These are phyloP conservation scores for Icerya purchasi DNA, from an alignment of 2,888 invertebrate genomes.

Conservation along the genomic window DNA sequence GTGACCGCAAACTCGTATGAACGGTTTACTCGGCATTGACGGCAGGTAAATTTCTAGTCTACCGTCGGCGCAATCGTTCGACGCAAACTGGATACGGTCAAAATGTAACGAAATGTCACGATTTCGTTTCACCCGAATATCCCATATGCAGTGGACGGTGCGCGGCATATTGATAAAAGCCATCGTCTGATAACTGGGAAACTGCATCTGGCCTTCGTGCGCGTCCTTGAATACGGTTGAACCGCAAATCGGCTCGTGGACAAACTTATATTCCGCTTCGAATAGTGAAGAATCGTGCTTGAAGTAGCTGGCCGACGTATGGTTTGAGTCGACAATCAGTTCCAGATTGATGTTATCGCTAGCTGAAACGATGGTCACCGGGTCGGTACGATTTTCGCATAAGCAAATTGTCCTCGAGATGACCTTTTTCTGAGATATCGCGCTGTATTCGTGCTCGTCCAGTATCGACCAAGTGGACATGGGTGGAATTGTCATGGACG, in stretches of 20 bases:
- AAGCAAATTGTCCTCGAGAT: slow-evolving; percentile 12
- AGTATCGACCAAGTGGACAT: too few species aligned
- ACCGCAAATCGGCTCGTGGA: slow-evolving; percentile 71
- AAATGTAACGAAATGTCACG: slow-evolving; percentile 71
- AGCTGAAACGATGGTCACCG: slow-evolving; percentile 39
- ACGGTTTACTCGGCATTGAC: slow-evolving; percentile 39
- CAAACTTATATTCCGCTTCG: slow-evolving; percentile 70
- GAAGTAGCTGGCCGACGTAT: slow-evolving; percentile 69
- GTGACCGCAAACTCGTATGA: slow-evolving; percentile 63
- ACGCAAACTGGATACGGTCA: slow-evolving; percentile 57
- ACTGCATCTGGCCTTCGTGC: slow-evolving; percentile 31
- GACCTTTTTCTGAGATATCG: slow-evolving; percentile 11
- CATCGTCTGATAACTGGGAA: slow-evolving; percentile 23
- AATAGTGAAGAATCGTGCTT: slow-evolving; percentile 65
- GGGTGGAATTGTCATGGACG: not conserved
- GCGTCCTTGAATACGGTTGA: slow-evolving; percentile 57
- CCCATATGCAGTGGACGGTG: slow-evolving; percentile 49
- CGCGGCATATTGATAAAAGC: slow-evolving; percentile 28
- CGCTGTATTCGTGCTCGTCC: slow-evolving; percentile 7
- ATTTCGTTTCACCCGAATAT: slow-evolving; percentile 56
- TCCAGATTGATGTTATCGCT: slow-evolving; percentile 63
- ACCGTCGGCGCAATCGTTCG: slow-evolving; percentile 66
- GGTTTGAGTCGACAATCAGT: slow-evolving; percentile 60
- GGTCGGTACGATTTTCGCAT: slow-evolving; percentile 3
- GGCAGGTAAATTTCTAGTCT: slow-evolving; percentile 62